phyloP scores from a whole-genome alignment of 1,140 invertebrate genomes.

The Calephelis virginiensis region DNA sequence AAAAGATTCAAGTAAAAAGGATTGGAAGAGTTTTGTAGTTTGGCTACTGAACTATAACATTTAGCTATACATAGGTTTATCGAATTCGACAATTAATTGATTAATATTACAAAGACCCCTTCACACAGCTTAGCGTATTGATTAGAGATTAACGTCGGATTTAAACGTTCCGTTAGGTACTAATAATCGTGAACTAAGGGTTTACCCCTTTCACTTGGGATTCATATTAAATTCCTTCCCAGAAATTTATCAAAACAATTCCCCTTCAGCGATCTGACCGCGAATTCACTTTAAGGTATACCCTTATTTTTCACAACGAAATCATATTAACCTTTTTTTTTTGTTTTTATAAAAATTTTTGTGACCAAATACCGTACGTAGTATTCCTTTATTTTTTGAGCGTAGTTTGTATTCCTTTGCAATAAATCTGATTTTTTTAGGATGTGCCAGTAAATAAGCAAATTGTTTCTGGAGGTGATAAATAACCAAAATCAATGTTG shows the following conservation, averaged over 20 bases:
- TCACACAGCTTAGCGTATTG: conserved; percentile 6
- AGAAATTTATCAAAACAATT: conserved; percentile 69
- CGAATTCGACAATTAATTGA: not conserved
- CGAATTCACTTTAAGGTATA: conserved; percentile 45
- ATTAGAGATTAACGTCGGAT: conserved; percentile 22
- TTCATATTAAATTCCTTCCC: conserved; percentile 74
- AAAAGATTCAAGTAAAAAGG: too few relatives aligned
- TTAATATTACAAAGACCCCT: conserved; percentile 16
- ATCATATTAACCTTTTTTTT: not conserved
- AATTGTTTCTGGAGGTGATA: too few relatives aligned
- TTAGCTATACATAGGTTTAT: too few relatives aligned
- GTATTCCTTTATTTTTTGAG: too few relatives aligned
- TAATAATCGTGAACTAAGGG: conserved; percentile 59
- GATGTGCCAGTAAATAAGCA: too few relatives aligned
- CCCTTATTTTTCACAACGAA: conserved; percentile 23
- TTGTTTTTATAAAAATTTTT: not conserved
- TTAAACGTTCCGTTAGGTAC: conserved; percentile 43
- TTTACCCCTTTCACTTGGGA: conserved; percentile 64
- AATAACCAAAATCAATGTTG: too few relatives aligned
- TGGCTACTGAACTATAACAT: too few relatives aligned
- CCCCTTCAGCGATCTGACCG: conserved; percentile 44
- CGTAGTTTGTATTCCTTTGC: too few relatives aligned
- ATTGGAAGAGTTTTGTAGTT: too few relatives aligned
- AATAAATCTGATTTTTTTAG: too few relatives aligned
- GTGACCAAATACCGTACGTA: too few relatives aligned